Evolutionary conservation across 2,888 invertebrate species (phyloP).

Genomic region (Pinctada fucata): DNA sequence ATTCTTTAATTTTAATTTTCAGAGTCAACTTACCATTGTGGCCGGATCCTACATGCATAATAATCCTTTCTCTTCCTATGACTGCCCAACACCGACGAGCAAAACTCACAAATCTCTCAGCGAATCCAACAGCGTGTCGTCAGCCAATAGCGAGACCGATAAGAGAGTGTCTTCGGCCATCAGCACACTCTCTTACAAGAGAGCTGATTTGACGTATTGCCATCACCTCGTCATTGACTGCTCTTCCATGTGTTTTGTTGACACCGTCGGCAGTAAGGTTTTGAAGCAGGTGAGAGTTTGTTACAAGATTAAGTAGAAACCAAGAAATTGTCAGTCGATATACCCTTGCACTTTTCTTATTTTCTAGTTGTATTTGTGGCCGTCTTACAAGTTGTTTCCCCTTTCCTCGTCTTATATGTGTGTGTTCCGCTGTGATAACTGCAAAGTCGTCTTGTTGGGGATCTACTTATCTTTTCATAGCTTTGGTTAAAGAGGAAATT

Average conservation of each 20-base stretch:
- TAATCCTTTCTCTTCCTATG: neutral
- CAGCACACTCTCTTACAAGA: conserved; percentile 40
- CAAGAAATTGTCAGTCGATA: too few relatives aligned
- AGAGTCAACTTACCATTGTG: conserved; percentile 6
- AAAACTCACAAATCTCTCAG: neutral
- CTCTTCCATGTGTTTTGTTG: conserved; percentile 71
- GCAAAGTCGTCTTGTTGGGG: too few relatives aligned
- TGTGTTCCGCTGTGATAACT: too few relatives aligned
- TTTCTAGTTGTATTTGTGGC: too few relatives aligned
- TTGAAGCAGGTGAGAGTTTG: conserved; percentile 62
- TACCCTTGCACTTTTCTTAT: too few relatives aligned
- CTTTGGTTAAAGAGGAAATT: too few relatives aligned
- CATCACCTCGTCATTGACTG: conserved; percentile 75
- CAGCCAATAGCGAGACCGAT: neutral
- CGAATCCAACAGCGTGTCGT: neutral
- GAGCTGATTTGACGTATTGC: conserved; percentile 35
- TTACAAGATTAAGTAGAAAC: neutral
- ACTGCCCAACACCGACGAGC: neutral
- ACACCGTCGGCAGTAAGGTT: conserved; percentile 72
- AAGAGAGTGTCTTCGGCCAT: conserved; percentile 22
- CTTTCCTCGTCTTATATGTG: too few relatives aligned
- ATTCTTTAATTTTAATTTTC: neutral
- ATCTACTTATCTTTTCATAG: too few relatives aligned
- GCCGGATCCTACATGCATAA: conserved; percentile 16
- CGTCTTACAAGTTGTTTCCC: too few relatives aligned